Evolutionary conservation across 2,113 vertebrate genomes (phyloP), one percentile per base, ranked within the genome.

Genomic region (Dicrurus megarhynchus): DNA sequence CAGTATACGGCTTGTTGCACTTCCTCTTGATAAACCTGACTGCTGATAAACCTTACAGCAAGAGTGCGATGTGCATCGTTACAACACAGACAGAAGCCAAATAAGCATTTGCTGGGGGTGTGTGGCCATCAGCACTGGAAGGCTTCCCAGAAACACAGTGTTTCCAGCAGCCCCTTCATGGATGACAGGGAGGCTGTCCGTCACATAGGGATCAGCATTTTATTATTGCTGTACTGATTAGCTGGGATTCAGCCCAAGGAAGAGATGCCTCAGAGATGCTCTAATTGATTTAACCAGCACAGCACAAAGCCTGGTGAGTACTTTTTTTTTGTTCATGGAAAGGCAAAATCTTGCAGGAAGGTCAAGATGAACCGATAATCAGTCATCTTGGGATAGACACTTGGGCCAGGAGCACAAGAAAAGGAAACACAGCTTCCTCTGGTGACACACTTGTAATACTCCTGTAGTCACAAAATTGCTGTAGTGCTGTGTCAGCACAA

Each of bases 241-340:
- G 50, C 3, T 96, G 73, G 91, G 68, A 94, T 81, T 53, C 81
- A 78, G 77, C 73, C 88, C 78, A 93, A 91, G 69, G 84, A 97
- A 76, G 16, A 78, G 50, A 74, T 69, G 49, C 39, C 65, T 59
- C 8, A 27, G 67, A 65, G 22, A 42, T 35, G 68, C 37, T 94
- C 39, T 89, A 77, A 75, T 89, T 67, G 50, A 84, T 96, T 86
- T 92, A 77, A 89, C 21, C 46, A 77, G 90, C 28, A 39, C 52
- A 89, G 39, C 52, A 56, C 4, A 18, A 81, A 87, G 26, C 47
- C 50, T 63, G 57, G 46, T 75, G 73, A 90, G 64, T 74, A 71
- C 16, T 52, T 85, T 70, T 44, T 81, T 79, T 85, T 63, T 68
- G 39, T 46, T 85, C 57, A 47, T 39, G 77, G 27, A 59, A 61